Conservation (phyloP, 2,113 vertebrate genomes). For the Meles meles region DNA sequence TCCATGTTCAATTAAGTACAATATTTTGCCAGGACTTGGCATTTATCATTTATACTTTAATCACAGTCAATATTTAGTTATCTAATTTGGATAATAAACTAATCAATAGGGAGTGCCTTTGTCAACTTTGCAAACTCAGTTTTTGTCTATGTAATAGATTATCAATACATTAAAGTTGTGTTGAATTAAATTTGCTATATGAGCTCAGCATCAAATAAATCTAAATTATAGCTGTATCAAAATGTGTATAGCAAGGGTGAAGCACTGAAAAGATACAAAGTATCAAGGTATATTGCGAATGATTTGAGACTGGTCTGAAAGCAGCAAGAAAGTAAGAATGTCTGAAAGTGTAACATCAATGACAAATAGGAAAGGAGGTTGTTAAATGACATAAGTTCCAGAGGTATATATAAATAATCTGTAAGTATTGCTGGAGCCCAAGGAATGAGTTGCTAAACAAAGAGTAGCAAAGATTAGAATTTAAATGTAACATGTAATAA, state of each 20-base stretch:
- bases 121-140: not conserved
- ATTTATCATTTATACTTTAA: not conserved
- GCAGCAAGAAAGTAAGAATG: not conserved
- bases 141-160: not conserved
- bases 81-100: not conserved
- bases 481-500: not conserved
- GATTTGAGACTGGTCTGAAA: not conserved
- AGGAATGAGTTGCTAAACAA: not conserved
- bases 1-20: not conserved
- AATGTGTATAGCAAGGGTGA: not conserved
- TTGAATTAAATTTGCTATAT: not conserved
- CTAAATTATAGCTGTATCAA: not conserved
- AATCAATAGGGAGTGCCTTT: not conserved
- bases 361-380: fast-evolving
- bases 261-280: not conserved
- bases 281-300: not conserved
- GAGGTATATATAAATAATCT: not conserved
- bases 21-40: not conserved
- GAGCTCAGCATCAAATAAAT: not conserved
- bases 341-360: not conserved
- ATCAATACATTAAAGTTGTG: not conserved
- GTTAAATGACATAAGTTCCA: not conserved
- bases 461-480: not conserved
- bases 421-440: not conserved
- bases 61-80: not conserved